These are phyloP conservation scores for Gorsachius magnificus DNA, from an alignment of 2,797 vertebrate genomes.

Conservation along the genomic window DNA sequence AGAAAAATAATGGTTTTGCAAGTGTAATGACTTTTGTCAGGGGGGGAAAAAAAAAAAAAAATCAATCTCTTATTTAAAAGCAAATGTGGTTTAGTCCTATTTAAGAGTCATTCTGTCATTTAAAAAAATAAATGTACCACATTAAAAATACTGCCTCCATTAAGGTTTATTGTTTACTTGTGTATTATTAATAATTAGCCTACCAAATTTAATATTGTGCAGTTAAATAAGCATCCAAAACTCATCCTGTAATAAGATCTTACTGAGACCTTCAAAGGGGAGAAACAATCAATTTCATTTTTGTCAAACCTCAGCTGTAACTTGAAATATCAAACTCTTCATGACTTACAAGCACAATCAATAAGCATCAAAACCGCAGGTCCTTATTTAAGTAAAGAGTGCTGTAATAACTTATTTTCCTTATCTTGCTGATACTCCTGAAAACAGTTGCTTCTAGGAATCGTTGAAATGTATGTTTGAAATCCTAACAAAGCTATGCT, in stretches of 20 bases:
- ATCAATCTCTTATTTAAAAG: neutral
- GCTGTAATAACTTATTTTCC: neutral
- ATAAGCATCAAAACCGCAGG: neutral
- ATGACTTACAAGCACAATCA: neutral
- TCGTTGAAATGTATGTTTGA: neutral
- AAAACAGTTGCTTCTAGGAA: neutral
- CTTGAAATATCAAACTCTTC: neutral
- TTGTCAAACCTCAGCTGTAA: conserved; percentile 5
- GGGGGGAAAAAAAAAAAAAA: neutral
- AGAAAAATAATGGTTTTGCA: neutral
- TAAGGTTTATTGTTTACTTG: neutral
- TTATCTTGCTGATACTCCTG: neutral
- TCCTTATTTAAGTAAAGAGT: neutral
- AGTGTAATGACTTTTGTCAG: neutral
- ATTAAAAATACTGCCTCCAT: neutral
- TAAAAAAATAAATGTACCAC: neutral
- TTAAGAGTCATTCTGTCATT: neutral
- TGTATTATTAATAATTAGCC: neutral
- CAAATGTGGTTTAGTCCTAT: neutral
- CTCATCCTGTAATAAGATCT: neutral
- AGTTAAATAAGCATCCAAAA: neutral
- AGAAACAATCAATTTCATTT: neutral
- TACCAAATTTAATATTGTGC: neutral
- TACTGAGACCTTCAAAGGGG: neutral
- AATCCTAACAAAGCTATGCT: neutral